Conservation (phyloP, 1,140 invertebrate genomes). For the Caerostris extrusa region DNA sequence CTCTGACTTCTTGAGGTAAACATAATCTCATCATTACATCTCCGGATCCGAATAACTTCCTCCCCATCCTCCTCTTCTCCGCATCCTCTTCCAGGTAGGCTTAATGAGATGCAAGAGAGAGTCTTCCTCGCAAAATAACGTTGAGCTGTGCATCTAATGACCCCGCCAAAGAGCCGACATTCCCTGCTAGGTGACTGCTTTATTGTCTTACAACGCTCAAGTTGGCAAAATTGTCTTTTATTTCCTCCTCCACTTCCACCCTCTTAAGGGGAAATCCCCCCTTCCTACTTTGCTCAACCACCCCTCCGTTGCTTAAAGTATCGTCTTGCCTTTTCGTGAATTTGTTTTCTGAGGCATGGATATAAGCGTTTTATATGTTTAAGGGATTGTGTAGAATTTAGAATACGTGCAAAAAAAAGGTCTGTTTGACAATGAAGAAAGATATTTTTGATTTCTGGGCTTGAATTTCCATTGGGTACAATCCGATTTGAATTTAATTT, state of each 20-base stretch:
- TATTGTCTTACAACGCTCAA: slow-evolving; percentile 68
- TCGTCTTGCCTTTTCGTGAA: slow-evolving; percentile 53
- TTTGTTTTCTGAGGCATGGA: not conserved
- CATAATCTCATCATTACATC: slow-evolving; percentile 29
- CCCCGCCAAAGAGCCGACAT: slow-evolving; percentile 46
- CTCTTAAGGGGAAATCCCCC: not conserved
- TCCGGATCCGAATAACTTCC: slow-evolving; percentile 23
- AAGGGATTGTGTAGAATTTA: not conserved
- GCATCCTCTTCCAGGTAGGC: not conserved
- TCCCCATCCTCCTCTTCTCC: not conserved
- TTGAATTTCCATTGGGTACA: not conserved
- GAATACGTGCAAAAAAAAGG: not conserved
- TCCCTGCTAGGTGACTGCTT: slow-evolving; percentile 52
- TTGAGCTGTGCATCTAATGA: slow-evolving; percentile 30
- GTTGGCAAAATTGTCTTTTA: slow-evolving; percentile 58
- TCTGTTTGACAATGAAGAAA: not conserved
- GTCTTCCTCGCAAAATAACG: slow-evolving; percentile 12
- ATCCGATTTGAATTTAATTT: no score
- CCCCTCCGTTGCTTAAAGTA: slow-evolving; percentile 16
- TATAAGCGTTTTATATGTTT: slow-evolving; percentile 42
- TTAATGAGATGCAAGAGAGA: slow-evolving; percentile 46
- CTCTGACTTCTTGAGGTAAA: slow-evolving; percentile 27
- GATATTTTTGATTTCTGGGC: not conserved
- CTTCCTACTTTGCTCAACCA: not conserved
- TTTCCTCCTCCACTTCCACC: not conserved